Percentiles rank a stretch among this genome's conserved stretches.
These are phyloP conservation scores for Montipora efflorescens DNA, from an alignment of 64 coral and sea anemone species.

Conservation along the genomic window DNA sequence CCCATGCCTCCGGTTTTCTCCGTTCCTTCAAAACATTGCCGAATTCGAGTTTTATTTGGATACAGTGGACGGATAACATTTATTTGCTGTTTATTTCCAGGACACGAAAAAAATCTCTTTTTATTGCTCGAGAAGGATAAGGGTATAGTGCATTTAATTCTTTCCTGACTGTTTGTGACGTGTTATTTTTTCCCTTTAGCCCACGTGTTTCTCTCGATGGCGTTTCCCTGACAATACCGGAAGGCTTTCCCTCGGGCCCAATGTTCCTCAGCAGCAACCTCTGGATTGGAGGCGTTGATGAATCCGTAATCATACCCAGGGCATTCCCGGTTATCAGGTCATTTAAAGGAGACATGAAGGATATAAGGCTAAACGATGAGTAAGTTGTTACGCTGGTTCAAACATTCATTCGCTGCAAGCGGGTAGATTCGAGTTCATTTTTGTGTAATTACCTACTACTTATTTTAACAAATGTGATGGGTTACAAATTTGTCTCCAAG, in stretches of 20 bases:
- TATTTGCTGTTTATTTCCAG: too few relatives aligned
- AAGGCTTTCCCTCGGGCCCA: slow-evolving; percentile 51
- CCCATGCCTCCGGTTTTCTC: too few relatives aligned
- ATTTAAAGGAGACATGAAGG: slow-evolving; percentile 81
- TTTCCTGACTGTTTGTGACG: not conserved
- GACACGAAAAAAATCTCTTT: too few relatives aligned
- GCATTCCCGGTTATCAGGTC: slow-evolving; percentile 77
- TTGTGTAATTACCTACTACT: too few relatives aligned
- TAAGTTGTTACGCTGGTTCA: slow-evolving; percentile 34
- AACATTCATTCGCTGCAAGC: not conserved
- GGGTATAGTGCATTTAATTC: not conserved
- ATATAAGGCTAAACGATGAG: slow-evolving; percentile 72
- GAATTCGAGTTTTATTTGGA: too few relatives aligned
- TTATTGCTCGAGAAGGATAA: not conserved
- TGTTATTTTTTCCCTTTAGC: not conserved
- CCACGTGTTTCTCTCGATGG: slow-evolving; percentile 18
- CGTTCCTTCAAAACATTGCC: too few relatives aligned
- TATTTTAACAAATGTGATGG: too few relatives aligned
- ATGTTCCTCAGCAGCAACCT: slow-evolving; percentile 73
- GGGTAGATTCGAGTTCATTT: too few relatives aligned
- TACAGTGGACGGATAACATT: too few relatives aligned
- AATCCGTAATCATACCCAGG: slow-evolving; percentile 51
- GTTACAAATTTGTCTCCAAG: too few relatives aligned
- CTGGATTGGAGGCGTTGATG: slow-evolving; percentile 76
- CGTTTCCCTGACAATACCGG: not conserved